Evolutionary conservation across 2,888 invertebrate genomes (phyloP), one percentile per base, ranked within the genome.

Genomic region (Eristalis pertinax): DNA sequence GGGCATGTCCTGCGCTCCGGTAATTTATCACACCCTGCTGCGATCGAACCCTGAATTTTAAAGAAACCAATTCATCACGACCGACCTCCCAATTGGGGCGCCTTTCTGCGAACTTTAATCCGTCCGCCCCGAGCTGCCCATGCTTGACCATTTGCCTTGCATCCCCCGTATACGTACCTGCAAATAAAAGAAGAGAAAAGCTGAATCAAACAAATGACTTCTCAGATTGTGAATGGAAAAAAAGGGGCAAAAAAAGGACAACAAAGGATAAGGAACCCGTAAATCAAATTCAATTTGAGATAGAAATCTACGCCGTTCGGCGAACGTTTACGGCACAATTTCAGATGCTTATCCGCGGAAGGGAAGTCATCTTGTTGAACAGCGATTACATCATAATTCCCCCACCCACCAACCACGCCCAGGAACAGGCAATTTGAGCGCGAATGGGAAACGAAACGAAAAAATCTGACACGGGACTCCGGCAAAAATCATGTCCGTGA

Each of bases 271-370:
- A 62, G 62, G 24, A 73, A 60, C 50, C n/a, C 80, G 43, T 65
- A 79, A 79, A 75, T 75, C 69, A 75, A 86, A 86, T 82, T 82
- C 77, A 86, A 82, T 74, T 78, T 78, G 62, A 82, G 77, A 86
- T 73, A 70, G 41, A 56, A 70, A 63, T 78, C 77, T 62, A 74
- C 69, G 68, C 74, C 11, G 26, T 15, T 15, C 26, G 60, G 60
- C 26, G 43, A 56, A 35, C 63, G 26, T 10, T 38, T 73, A 65
- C 43, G 62, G 63, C 24, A 38, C 62, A 63, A 43, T 67, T 79
- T 67, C 56, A 26, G 74, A 38, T 75, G 7, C 69, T 19, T 63
- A 77, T 69, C 69, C 50, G 69, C 60, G 60, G 60, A 13, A 24
- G 8, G 13, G 26, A 26, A 29, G 26, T 60, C 60, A 15, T 26